Evolutionary conservation across 1,140 invertebrate genomes (phyloP).

Genomic region (Megalopta genalis): DNA sequence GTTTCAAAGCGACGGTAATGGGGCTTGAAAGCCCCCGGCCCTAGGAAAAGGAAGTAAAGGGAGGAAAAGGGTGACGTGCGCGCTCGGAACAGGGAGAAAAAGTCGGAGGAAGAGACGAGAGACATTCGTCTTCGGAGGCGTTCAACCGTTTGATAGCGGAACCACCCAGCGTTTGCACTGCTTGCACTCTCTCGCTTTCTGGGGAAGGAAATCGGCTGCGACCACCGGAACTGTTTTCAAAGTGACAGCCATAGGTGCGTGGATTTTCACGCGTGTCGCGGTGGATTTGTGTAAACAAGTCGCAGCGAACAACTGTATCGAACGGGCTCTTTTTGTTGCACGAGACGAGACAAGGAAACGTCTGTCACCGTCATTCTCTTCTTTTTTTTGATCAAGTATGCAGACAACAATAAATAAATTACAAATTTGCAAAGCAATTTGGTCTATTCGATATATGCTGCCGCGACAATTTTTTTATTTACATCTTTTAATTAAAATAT

Average conservation of each 20-base stretch:
- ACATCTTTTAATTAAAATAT: too few species aligned
- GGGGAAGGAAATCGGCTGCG: constrained; percentile 53
- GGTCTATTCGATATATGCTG: too few species aligned
- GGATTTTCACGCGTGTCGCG: constrained; percentile 1
- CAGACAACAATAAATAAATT: too few species aligned
- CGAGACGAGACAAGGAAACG: too few species aligned
- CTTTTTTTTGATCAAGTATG: too few species aligned
- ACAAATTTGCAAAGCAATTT: too few species aligned
- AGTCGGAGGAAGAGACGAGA: constrained; percentile 39
- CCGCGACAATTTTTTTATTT: too few species aligned
- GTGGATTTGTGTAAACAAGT: not conserved
- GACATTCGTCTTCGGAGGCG: constrained; percentile 69
- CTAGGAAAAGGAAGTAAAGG: constrained; percentile 49
- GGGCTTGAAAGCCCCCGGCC: constrained; percentile 65
- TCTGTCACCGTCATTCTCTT: too few species aligned
- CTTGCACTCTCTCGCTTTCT: constrained; percentile 2
- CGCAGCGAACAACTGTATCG: not conserved
- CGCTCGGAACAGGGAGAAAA: not conserved
- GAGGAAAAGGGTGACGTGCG: not conserved
- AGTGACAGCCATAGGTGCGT: constrained; percentile 17
- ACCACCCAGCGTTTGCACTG: constrained; percentile 37
- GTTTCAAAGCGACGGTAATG: constrained; percentile 71
- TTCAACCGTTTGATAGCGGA: constrained; percentile 73
- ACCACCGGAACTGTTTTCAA: constrained; percentile 26
- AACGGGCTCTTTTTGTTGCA: not conserved